Conservation (phyloP, 92 coral and sea anemone species). For the Ricordea florida region DNA sequence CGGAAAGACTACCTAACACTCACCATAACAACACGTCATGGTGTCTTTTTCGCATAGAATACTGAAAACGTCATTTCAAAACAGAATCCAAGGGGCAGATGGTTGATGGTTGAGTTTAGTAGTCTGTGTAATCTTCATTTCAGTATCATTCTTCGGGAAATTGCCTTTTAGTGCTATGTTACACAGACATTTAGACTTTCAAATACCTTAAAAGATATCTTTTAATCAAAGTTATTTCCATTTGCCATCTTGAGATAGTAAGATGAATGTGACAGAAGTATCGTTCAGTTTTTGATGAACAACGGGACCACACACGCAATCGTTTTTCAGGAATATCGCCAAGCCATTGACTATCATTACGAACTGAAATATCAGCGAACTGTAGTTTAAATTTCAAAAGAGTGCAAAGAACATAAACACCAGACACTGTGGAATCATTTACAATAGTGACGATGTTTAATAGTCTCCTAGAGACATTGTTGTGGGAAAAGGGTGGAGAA, state of each 20-base stretch:
- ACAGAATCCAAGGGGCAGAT: constrained; percentile 25
- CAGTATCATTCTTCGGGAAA: constrained; percentile 14
- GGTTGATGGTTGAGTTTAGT: constrained; percentile 16
- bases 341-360: neutral
- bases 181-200: constrained; percentile 4
- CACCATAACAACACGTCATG: too few species aligned
- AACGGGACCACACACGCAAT: constrained; percentile 42
- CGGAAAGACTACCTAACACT: constrained; percentile 69
- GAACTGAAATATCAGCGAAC: neutral
- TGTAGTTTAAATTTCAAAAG: constrained; percentile 14
- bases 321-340: neutral
- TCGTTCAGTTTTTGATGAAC: neutral
- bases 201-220: constrained; percentile 40
- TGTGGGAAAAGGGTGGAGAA: constrained; percentile 29
- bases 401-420: constrained; percentile 33
- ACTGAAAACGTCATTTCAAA: constrained; percentile 28
- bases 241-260: constrained; percentile 21
- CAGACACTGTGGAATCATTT: neutral
- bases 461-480: constrained; percentile 38
- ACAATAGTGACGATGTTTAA: constrained; percentile 32
- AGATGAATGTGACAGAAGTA: constrained; percentile 33
- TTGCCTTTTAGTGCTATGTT: constrained; percentile 21
- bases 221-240: constrained; percentile 32
- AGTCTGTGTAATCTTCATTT: constrained; percentile 32
- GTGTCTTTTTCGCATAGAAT: neutral